Evolutionary conservation across 2,113 vertebrate species (phyloP).

Genomic region (Euleptes europaea): DNA sequence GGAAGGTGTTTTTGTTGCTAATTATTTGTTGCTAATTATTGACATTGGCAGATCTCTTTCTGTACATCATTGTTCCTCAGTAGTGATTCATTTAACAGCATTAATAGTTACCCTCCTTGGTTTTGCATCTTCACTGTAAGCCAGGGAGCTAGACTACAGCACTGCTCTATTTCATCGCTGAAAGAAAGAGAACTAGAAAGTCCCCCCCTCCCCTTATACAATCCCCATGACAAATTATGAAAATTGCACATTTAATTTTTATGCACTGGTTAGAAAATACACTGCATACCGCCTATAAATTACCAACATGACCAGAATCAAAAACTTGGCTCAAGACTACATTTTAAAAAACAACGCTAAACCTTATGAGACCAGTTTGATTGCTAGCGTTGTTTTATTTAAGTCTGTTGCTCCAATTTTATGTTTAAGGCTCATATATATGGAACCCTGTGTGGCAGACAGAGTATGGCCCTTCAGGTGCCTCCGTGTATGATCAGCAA

Average conservation of each 20-base stretch:
- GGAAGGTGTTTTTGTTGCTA: conserved; percentile 31
- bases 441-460: not conserved
- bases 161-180: conserved; percentile 44
- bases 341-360: not conserved
- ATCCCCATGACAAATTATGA: conserved; percentile 20
- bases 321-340: not conserved
- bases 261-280: not conserved
- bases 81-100: conserved; percentile 50
- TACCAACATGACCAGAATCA: not conserved
- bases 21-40: conserved; percentile 51
- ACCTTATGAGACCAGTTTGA: conserved; percentile 1
- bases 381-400: not conserved
- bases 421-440: not conserved
- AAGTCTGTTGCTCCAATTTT: not conserved
- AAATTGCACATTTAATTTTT: conserved; percentile 29
- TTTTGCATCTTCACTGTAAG: conserved; percentile 15
- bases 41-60: conserved; percentile 31
- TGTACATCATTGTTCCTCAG: conserved; percentile 51
- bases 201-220: not conserved
- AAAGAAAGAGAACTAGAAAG: conserved; percentile 38
- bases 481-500: not conserved
- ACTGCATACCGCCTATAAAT: conserved; percentile 5
- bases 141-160: conserved; percentile 16
- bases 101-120: conserved; percentile 27
- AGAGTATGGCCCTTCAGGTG: not conserved